Base-by-base conservation (phyloP, 2,797 vertebrate species). In the Pangasius mekongensis region DNA sequence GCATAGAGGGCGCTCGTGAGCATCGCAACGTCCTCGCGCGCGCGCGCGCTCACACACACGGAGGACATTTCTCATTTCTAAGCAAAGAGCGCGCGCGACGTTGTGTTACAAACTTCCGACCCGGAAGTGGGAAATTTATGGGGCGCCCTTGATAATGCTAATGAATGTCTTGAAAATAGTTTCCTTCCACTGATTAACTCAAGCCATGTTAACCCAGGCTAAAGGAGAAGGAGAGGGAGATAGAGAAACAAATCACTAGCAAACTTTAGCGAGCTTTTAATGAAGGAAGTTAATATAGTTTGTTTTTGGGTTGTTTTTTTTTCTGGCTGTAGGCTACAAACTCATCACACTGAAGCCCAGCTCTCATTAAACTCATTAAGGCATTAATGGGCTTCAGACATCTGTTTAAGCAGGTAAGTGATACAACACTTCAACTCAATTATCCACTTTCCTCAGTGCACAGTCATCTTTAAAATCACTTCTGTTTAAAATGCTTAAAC, bases 321-420 rank as follows among this genome's bases (percentile, higher is more conserved):
- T 67, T 20, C 11, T 22, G n/a, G 27, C 47, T 84, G n/a, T 14
- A 36, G 82, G 43, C 6, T 33, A 49, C 7, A 84, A 69, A 54
- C 83, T 66, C 83, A 22, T 9, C 66, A 24, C n/a, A 10, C 77
- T 36, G 82, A 67, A 83, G 82, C 39, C 2, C 30, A 84, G 64
- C 64, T 67, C 49, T 71, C 3, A 54, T 84, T 84, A 84, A 33
- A 84, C 39, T 66, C 60, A 67, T 67, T 49, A 84, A 84, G 18
- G 27, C 60, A 49, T 67, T 49, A 67, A 84, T 67, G 27, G 43
- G 82, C 36, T 83, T 66, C 60, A 64, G 27, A 13, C 36, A 18
- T 47, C 64, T 85, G 83, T 56, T 85, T 71, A 36, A 85, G 13
- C 83, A 71, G 83, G 83, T 85, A 36, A 71, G 83, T 27, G 49